Evolutionary conservation across 2,113 vertebrate genomes (phyloP), one percentile per base, ranked within the genome.

Genomic region (Aleadryas rufinucha): DNA sequence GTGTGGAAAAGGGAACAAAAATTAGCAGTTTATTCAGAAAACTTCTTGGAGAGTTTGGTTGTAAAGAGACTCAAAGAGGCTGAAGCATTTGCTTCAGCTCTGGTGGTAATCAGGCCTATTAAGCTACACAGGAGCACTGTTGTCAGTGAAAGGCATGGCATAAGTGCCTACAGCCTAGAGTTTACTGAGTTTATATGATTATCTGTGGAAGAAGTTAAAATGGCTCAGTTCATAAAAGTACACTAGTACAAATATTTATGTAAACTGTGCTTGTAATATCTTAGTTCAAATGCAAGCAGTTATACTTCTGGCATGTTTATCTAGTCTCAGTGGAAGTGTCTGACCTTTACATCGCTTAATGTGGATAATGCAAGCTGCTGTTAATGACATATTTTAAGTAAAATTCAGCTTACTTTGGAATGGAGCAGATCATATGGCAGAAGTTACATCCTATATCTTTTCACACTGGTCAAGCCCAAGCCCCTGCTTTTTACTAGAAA

Each of bases 181-280:
- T 84, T 89, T 66, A 60, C 41, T 1, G 9, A 37, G 35, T 60
- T 60, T 75, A 2, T 71, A 12, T 11, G 4, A 69, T 80, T 76
- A 65, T n/a, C 80, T n/a, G 13, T 21, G 22, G 88, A 47, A 85
- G 70, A 56, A 71, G 35, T 78, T 75, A 75, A 87, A 53, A 72
- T 61, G 5, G 33, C 9, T 90, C 63, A 28, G 31, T 72, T 85
- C 41, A 37, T 37, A 4, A 52, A 89, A 87, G 49, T 72, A 72
- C 28, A 21, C 18, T 37, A 79, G 20, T 68, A 41, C 53, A 94
- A 84, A 84, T 87, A 93, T 82, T 95, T 90, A 80, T 24, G 44
- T 39, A 81, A 90, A 84, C 22, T 39, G 21, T 77, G 39, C 35
- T 66, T 77, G 82, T 41, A 90, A 84, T 90, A 71, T 41, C 72